Base-by-base conservation (phyloP, 2,888 invertebrate genomes). In the Calameuta filiformis region DNA sequence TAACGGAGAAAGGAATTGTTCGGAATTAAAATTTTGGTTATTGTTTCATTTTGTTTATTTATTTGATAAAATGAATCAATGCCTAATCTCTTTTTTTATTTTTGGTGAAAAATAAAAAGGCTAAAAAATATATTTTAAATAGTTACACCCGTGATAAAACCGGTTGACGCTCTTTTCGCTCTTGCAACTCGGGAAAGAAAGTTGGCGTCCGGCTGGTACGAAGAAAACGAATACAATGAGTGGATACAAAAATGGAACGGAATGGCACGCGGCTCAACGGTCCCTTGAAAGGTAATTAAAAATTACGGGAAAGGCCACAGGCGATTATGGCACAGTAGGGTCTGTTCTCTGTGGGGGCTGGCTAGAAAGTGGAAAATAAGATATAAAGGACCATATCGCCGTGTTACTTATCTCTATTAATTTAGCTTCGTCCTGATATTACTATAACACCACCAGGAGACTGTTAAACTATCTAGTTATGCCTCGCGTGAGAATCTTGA, bases 281-380 rank as follows among this genome's bases (percentile, higher is more conserved):
- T 56, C 40, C 40, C 31, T 69, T 69, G 40, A 35, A 77, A 73
- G 80, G 82, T 83, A 85, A 85, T 85, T 84, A 85, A 85, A 85
- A 85, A 85, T 85, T 85, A 84, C 79, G 79, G 75, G 56, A 23
- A 56, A 80, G 79, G 73, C 82, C 82, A 78, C 80, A 80, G 80
- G 80, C 81, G 81, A 85, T 83, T 75, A 31, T 33, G 71, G 23
- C 23, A 23, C 56, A 23, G 56, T 35, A 23, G 6, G 23, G 56
- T 56, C 23, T 56, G 23, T 9, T 56, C 23, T 56, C 56, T 23
- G 23, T 9, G 23, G 23, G 6, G 56, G 56, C 56, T 56, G 33
- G 71, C 30, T 31, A 12, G 31, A 71, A 15, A 11, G 31, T 35
- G 35, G 35, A 30, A 37, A n/a, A 35, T 23, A 74, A 35, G 35